Percentiles rank a stretch among this genome's conserved stretches.
Conservation (phyloP, 2,797 vertebrate genomes). For the Malacoctenus gilli region DNA sequence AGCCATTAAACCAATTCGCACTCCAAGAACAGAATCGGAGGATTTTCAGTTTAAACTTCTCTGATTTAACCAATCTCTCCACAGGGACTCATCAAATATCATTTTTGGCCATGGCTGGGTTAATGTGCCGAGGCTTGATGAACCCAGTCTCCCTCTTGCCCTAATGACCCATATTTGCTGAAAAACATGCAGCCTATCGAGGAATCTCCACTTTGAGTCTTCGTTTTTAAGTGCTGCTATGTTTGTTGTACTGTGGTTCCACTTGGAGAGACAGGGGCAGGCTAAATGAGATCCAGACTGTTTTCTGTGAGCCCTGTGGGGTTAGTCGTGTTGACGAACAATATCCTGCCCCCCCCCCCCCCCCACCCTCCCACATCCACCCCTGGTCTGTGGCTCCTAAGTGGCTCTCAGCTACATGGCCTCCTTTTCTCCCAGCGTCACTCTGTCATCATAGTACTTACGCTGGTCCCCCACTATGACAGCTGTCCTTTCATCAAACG, state of each 20-base stretch:
- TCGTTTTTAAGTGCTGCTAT: constrained; percentile 36
- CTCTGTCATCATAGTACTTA: constrained; percentile 75
- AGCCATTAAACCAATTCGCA: constrained; percentile 7
- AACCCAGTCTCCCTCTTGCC: constrained; percentile 4
- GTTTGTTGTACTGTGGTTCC: constrained; percentile 50
- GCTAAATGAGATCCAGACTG: constrained; percentile 64
- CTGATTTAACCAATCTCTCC: constrained; percentile 7
- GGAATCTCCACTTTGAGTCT: constrained; percentile 23
- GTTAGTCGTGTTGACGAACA: constrained; percentile 71
- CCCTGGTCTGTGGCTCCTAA: constrained; percentile 61
- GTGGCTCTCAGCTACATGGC: constrained; percentile 66
- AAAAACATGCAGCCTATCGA: constrained; percentile 12
- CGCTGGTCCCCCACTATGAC: constrained; percentile 59
- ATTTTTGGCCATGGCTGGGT: constrained; percentile 3
- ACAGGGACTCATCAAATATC: neutral
- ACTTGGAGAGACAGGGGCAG: constrained; percentile 34
- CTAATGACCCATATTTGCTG: constrained; percentile 3
- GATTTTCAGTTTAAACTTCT: neutral
- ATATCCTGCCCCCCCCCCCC: constrained; percentile 64
- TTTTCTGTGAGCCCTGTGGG: constrained; percentile 62
- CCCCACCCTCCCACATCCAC: too few species aligned
- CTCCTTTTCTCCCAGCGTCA: constrained; percentile 66
- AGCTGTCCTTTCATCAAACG: constrained; percentile 75
- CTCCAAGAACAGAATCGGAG: constrained; percentile 12
- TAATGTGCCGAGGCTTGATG: constrained; percentile 2